Evolutionary conservation across 2,888 invertebrate species (phyloP), one percentile per base, ranked within the genome.

Genomic region (Spodoptera littoralis): DNA sequence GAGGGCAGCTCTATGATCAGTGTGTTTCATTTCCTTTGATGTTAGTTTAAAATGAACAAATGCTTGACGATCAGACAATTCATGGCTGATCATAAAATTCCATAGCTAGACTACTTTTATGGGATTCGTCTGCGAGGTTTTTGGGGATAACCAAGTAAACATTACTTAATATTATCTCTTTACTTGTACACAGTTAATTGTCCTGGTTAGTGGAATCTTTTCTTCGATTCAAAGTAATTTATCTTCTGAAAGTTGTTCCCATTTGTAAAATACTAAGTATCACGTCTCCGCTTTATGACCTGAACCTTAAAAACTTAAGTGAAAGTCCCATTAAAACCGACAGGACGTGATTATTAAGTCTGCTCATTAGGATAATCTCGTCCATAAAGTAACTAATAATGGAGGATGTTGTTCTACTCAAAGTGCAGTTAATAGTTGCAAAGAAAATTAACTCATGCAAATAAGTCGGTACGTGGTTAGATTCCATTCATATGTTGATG

Each of bases 321-420:
- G 79, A 73, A 79, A 77, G 67, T 60, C 24, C 51, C 56, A 67
- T 65, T 65, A 70, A 65, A 50, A 60, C 54, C 46, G 60, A 47
- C 42, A 59, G 70, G 66, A 61, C 51, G 65, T 44, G 44, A 48
- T 61, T 53, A 61, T 63, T 54, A 58, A 71, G 48, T 47, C 44
- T 43, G 44, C 43, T 62, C 74, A 46, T 61, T 73, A 58, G 69
- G 51, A 57, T 69, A 55, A 65, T 57, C 72, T 66, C 57, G 49
- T 58, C 53, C 55, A 48, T 70, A 65, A 54, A 75, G 42, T 62
- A 57, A 75, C 36, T 62, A 68, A 63, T 67, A 74, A 60, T 50
- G 6, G 52, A 60, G 65, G 49, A n/a, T 43, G 56, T 65, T 65
- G 50, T 72, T 65, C 52, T 45, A 67, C 30, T 27, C 18, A 12